phyloP scores from a whole-genome alignment of 2,797 vertebrate genomes.

The Notolabrus celidotus region DNA sequence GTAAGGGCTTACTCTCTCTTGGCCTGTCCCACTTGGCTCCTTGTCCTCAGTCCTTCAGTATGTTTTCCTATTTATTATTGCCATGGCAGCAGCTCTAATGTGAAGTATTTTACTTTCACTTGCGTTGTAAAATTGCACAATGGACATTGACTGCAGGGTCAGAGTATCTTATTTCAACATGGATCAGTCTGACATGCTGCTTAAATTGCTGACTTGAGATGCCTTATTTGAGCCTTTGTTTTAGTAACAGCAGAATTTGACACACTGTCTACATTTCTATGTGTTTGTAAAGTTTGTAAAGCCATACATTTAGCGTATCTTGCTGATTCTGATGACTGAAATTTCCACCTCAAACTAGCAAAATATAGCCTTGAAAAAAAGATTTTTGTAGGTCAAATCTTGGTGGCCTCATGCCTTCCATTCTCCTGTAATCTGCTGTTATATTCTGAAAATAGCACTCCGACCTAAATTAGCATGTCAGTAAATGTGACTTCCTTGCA shows the following conservation, averaged over 20 bases:
- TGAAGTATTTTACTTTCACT: slow-evolving; percentile 44
- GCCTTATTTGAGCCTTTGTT: neutral
- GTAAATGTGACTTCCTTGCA: slow-evolving; percentile 34
- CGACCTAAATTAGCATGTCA: slow-evolving; percentile 34
- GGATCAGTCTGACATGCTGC: slow-evolving; percentile 1
- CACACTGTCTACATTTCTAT: neutral
- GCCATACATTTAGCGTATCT: neutral
- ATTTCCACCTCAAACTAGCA: neutral
- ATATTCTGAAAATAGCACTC: slow-evolving; percentile 3
- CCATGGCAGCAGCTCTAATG: slow-evolving; percentile 40
- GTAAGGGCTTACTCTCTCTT: slow-evolving; percentile 29
- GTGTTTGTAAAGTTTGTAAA: slow-evolving; percentile 1
- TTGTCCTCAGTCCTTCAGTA: slow-evolving; percentile 17
- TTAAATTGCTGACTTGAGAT: neutral
- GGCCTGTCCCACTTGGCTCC: slow-evolving; percentile 53
- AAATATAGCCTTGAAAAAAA: neutral
- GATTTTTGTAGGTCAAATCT: slow-evolving; percentile 10
- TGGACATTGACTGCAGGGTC: slow-evolving; percentile 2
- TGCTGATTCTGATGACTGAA: neutral
- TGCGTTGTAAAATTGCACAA: slow-evolving; percentile 23
- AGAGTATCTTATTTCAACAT: slow-evolving; percentile 9
- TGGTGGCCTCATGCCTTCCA: slow-evolving; percentile 1
- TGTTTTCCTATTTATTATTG: slow-evolving; percentile 49
- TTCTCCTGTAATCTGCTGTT: slow-evolving; percentile 23
- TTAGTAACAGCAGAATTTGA: neutral